These are phyloP conservation scores for Taenioides sp. DNA, from an alignment of 2,797 vertebrate genomes.

Conservation along the genomic window DNA sequence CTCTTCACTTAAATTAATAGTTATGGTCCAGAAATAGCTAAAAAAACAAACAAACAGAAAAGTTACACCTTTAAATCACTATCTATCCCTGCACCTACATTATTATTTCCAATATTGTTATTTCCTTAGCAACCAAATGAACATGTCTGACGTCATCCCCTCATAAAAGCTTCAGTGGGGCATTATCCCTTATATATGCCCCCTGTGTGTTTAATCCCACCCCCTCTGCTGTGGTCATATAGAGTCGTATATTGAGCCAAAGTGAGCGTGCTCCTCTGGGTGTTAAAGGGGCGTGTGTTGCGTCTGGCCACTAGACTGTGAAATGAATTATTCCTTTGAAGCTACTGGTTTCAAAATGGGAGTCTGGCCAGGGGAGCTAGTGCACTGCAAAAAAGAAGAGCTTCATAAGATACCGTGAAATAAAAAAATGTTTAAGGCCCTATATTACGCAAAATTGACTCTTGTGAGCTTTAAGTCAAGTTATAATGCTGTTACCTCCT, in stretches of 20 bases:
- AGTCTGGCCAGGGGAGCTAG: constrained; percentile 26
- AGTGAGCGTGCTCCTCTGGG: constrained; percentile 34
- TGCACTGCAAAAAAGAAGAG: neutral
- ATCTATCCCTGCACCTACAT: too few species aligned
- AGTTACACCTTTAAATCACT: too few species aligned
- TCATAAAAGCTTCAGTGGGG: neutral
- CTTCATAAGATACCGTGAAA: neutral
- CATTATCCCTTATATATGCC: neutral
- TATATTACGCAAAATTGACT: too few species aligned
- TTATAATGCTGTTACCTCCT: too few species aligned
- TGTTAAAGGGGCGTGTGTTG: constrained; percentile 38
- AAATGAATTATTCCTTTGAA: constrained; percentile 73
- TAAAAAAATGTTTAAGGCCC: too few species aligned
- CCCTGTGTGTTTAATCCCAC: neutral
- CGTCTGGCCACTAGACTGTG: constrained; percentile 66
- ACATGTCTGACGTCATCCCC: neutral
- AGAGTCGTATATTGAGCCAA: constrained; percentile 11
- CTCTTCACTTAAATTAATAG: too few species aligned
- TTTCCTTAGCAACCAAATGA: neutral
- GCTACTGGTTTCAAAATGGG: constrained; percentile 57
- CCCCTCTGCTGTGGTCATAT: constrained; percentile 4
- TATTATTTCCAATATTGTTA: neutral
- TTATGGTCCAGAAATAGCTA: too few species aligned
- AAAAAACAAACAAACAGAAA: too few species aligned
- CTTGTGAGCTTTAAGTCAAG: too few species aligned